Evolutionary conservation across 1,140 invertebrate species (phyloP).

Genomic region (Steinernema feltiae): DNA sequence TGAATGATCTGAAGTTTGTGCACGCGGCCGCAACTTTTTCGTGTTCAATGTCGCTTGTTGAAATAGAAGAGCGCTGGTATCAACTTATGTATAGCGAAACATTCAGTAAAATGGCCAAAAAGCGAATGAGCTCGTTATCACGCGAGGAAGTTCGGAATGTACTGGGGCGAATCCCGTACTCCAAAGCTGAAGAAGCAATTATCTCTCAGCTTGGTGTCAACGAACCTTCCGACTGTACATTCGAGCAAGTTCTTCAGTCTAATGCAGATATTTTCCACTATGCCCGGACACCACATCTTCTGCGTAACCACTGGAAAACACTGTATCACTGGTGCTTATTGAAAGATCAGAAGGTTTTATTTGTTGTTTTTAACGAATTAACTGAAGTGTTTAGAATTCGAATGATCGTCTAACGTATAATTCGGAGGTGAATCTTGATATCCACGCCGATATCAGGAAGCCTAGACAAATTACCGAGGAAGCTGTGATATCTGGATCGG

Average conservation of each 20-base stretch:
- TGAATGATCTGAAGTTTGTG: slow-evolving; percentile 77
- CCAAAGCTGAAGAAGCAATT: slow-evolving; percentile 51
- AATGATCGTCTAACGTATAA: not conserved
- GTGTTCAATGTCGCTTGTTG: slow-evolving; percentile 83
- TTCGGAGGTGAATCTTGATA: not conserved
- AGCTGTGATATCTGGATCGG: slow-evolving; percentile 2
- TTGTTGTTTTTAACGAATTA: not conserved
- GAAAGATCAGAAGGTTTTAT: not conserved
- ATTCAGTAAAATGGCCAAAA: slow-evolving; percentile 69
- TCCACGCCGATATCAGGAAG: not conserved
- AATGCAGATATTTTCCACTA: slow-evolving; percentile 69
- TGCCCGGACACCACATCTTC: slow-evolving; percentile 61
- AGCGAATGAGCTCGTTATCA: slow-evolving; percentile 85
- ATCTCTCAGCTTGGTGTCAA: slow-evolving; percentile 57
- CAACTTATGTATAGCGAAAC: slow-evolving; percentile 83
- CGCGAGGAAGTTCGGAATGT: slow-evolving; percentile 78
- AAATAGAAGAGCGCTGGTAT: slow-evolving; percentile 92
- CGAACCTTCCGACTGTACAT: slow-evolving; percentile 64
- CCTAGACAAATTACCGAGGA: slow-evolving; percentile 17
- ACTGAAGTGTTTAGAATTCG: not conserved
- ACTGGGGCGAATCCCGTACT: slow-evolving; percentile 70
- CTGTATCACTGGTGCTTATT: not conserved
- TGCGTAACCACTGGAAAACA: slow-evolving; percentile 27
- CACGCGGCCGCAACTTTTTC: slow-evolving; percentile 90
- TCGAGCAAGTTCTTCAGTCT: slow-evolving; percentile 74